phyloP scores from a whole-genome alignment of 1,140 invertebrate species.

The Rhynchophorus ferrugineus region DNA sequence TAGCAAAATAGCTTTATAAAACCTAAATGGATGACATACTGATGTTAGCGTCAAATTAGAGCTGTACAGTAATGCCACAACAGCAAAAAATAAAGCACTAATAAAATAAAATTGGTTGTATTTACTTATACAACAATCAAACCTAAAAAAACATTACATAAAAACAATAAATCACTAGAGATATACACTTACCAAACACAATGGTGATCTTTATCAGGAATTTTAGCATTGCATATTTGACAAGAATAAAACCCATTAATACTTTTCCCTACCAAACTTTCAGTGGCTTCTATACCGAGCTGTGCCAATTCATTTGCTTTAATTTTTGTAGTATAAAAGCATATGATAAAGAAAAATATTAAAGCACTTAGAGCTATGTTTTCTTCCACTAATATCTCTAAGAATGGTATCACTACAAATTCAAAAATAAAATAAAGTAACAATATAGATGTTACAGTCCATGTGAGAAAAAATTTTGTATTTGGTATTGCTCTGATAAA shows the following conservation, averaged over 20 bases:
- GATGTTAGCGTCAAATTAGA: constrained; percentile 63
- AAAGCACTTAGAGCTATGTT: constrained; percentile 55
- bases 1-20: constrained; percentile 54
- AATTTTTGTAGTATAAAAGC: constrained; percentile 50
- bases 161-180: background rate
- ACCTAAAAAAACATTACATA: constrained; percentile 45
- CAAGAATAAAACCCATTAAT: constrained; percentile 25
- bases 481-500: constrained; percentile 44
- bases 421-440: constrained; percentile 60
- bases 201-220: constrained; percentile 44
- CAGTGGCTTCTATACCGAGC: constrained; percentile 24
- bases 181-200: constrained; percentile 43
- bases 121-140: constrained; percentile 62
- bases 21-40: constrained; percentile 60
- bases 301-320: constrained; percentile 29
- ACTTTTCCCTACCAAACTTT: constrained; percentile 24
- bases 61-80: constrained; percentile 54
- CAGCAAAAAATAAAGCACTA: constrained; percentile 50
- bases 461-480: constrained; percentile 59
- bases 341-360: constrained; percentile 48
- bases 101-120: constrained; percentile 58
- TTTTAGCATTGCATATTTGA: constrained; percentile 41
- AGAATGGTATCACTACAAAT: constrained; percentile 50
- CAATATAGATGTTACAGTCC: constrained; percentile 55
- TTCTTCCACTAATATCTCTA: constrained; percentile 60